Percentiles rank a stretch among this genome's conserved stretches.
Evolutionary conservation across 2,113 vertebrate genomes (phyloP).

Genomic region (Pedetes capensis): DNA sequence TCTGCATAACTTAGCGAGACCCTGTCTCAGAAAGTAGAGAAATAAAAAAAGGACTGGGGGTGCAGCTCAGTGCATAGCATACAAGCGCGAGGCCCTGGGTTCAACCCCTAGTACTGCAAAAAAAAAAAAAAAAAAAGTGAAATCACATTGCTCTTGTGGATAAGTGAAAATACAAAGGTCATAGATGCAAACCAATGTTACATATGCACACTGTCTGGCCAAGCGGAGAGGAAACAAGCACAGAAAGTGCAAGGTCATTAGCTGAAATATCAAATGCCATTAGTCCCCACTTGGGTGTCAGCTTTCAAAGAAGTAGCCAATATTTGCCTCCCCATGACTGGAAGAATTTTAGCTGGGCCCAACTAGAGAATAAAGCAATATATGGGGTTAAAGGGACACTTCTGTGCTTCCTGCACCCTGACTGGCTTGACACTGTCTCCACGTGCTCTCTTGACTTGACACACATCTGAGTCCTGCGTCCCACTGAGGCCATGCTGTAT

Average conservation of each 20-base stretch:
- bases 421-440: not conserved
- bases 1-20: too few relatives aligned
- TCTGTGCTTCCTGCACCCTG: not conserved
- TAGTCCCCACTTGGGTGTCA: not conserved
- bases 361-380: not conserved
- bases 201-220: slow-evolving; percentile 13
- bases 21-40: too few relatives aligned
- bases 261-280: not conserved
- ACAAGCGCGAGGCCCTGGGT: too few relatives aligned
- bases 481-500: not conserved
- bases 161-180: slow-evolving; percentile 52
- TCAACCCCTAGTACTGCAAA: too few relatives aligned
- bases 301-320: not conserved
- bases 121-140: too few relatives aligned
- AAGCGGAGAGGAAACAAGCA: slow-evolving; percentile 34
- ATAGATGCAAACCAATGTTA: slow-evolving; percentile 3
- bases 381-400: not conserved
- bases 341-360: not conserved
- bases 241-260: not conserved
- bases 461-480: not conserved
- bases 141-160: slow-evolving; percentile 41
- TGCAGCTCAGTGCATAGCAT: too few relatives aligned
- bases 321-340: not conserved
- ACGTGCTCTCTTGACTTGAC: not conserved
- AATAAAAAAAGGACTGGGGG: too few relatives aligned